A percentile compares a stretch with the other conserved stretches of the same genome.
phyloP scores from a whole-genome alignment of 2,113 vertebrate species.

The Myiagra hebetior region DNA sequence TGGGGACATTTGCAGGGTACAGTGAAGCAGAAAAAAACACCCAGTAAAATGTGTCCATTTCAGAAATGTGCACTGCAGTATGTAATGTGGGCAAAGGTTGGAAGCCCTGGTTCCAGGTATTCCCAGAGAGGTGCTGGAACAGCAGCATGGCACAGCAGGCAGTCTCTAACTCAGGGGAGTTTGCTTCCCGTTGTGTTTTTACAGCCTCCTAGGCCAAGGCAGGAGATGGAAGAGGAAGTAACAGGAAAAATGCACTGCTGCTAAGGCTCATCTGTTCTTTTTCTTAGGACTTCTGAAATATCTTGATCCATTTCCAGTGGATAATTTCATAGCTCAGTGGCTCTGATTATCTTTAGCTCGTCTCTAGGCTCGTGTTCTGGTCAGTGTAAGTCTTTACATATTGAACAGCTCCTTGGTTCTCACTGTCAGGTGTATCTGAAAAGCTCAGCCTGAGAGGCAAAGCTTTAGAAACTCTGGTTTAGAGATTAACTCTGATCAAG shows the following conservation, averaged over 20 bases:
- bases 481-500: not conserved
- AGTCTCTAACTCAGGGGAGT: fast-evolving
- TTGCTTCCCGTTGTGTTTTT: not conserved
- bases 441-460: not conserved
- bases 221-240: not conserved
- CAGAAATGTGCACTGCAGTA: not conserved
- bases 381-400: fast-evolving
- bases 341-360: not conserved
- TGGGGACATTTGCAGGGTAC: not conserved
- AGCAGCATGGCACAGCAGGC: fast-evolving
- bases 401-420: not conserved
- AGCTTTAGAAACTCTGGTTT: not conserved
- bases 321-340: not conserved
- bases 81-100: fast-evolving
- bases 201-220: not conserved
- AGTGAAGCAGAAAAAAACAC: not conserved
- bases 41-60: not conserved
- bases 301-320: not conserved
- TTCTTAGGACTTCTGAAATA: not conserved
- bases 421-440: not conserved
- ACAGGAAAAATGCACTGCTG: not conserved
- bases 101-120: not conserved
- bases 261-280: not conserved
- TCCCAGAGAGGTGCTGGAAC: not conserved
- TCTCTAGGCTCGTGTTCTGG: not conserved